These are phyloP conservation scores for Chelonoidis abingdonii DNA, from an alignment of 2,113 vertebrate species.

Conservation along the genomic window DNA sequence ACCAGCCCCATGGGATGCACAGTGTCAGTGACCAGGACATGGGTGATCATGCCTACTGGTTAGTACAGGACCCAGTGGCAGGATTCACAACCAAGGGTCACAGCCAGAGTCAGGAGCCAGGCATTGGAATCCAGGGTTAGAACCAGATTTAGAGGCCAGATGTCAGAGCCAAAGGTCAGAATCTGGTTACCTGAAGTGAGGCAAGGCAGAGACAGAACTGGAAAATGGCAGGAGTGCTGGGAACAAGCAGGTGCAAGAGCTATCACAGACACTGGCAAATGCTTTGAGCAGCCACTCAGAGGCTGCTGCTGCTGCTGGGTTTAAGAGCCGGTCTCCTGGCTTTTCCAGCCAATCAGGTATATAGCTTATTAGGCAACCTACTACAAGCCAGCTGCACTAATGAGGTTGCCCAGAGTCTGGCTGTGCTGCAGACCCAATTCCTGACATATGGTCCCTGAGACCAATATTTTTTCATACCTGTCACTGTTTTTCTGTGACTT, in stretches of 20 bases:
- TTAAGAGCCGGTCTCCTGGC: background rate
- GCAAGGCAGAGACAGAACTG: background rate
- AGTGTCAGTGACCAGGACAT: background rate
- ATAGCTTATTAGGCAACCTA: background rate
- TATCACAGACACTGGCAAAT: background rate
- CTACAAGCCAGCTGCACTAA: background rate
- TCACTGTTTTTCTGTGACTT: background rate
- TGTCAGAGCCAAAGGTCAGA: background rate
- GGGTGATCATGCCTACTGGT: background rate
- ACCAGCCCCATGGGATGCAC: background rate
- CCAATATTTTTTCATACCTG: background rate
- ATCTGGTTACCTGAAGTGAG: background rate
- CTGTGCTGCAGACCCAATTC: background rate
- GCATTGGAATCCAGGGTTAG: background rate
- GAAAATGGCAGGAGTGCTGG: background rate
- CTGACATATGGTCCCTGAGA: background rate
- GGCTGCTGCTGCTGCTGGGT: background rate
- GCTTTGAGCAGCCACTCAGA: background rate
- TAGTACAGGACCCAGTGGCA: background rate
- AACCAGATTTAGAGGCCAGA: background rate
- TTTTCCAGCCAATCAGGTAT: background rate
- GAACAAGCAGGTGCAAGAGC: background rate
- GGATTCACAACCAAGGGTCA: background rate
- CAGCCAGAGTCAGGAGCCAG: background rate
- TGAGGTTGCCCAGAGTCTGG: background rate